Base-by-base conservation (phyloP, 2,888 invertebrate genomes). In the Trichopoda pennipes region DNA sequence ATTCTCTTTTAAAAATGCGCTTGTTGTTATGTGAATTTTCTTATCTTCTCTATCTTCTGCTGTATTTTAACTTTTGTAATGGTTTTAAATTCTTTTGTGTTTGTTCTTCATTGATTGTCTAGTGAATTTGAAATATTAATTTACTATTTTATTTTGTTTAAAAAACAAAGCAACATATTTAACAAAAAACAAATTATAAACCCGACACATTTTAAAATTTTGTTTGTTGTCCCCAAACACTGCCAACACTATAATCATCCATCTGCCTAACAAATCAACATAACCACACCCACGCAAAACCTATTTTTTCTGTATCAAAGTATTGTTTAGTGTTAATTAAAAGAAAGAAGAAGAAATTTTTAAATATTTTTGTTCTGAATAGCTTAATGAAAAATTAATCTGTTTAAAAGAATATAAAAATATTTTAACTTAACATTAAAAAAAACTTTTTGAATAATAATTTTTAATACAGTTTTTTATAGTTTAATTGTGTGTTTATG, bases 21-120 rank as follows among this genome's bases (percentile, higher is more conserved):
- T 79, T 79, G 78, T 79, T 79, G 78, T 79, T 79, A 72, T 73
- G 78, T 79, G 78, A 79, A 79, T 73, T 44, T 79, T 79, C 69
- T 58, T 44, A 56, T 47, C 53, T 77, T 61, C 70, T 63, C 72
- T 70, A 42, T 19, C 63, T 70, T 64, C 47, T 53, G 35, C 66
- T 75, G 38, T 60, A 68, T 60, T 44, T 58, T 4, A 49, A 35
- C n/a, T 19, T 58, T 56, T 38, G 35, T 56, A 56, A 23, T 44
- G 55, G 23, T 55, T 69, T 10, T 56, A 32, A 32, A 44, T 47
- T 63, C 16, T 17, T 35, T 49, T 77, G 19, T 63, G 7, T 61
- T 21, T 73, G 4, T 63, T 47, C 19, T 47, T 47, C 38, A 38
- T 32, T 14, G 55, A 64, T 55, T 35, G 16, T 72, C 19, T 61